These are phyloP conservation scores for Picus viridis DNA, from an alignment of 2,797 vertebrate genomes.

Conservation along the genomic window DNA sequence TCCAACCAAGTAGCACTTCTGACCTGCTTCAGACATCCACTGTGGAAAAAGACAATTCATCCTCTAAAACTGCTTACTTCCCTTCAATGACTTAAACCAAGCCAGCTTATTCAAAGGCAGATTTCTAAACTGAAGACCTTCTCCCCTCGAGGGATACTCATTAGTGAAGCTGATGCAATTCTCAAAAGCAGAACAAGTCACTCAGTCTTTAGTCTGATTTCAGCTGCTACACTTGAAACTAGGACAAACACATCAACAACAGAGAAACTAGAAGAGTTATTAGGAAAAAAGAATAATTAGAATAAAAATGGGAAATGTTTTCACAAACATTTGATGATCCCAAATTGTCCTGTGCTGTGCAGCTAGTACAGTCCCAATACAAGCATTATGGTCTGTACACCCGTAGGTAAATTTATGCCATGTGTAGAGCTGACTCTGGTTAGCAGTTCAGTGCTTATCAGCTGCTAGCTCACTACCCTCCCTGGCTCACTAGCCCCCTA, in stretches of 20 bases:
- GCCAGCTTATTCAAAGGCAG: conserved; percentile 10
- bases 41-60: neutral
- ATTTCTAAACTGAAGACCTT: conserved; percentile 6
- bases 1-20: neutral
- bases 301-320: neutral
- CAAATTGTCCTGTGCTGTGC: neutral
- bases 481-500: neutral
- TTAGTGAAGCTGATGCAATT: conserved; percentile 21
- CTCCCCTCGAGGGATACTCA: neutral
- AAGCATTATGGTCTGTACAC: neutral
- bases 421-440: neutral
- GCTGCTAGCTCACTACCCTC: fast-evolving
- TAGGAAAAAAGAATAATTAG: neutral
- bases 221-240: conserved; percentile 4
- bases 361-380: neutral
- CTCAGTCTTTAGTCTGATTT: neutral
- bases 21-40: neutral
- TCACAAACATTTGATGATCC: neutral
- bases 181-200: neutral
- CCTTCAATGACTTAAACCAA: neutral
- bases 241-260: conserved; percentile 14
- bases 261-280: neutral
- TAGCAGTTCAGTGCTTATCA: neutral
- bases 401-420: neutral
- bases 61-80: neutral